Conservation (phyloP, 2,113 vertebrate species). For the Odontesthes bonariensis region DNA sequence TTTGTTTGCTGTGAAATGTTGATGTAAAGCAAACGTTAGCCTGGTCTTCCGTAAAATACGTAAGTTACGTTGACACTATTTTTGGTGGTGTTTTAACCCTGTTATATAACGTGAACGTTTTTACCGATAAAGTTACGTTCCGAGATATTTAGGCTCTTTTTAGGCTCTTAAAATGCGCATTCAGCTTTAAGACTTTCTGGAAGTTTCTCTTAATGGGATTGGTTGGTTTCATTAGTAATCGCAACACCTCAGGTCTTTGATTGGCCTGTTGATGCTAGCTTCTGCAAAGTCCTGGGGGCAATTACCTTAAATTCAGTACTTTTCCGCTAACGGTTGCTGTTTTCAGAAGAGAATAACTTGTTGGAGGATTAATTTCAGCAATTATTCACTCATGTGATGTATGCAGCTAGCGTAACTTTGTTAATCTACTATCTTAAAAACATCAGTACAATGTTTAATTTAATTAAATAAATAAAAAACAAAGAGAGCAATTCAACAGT, state of each 20-base stretch:
- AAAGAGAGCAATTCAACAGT: no score
- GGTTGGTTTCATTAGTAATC: neutral
- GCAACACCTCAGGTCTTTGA: neutral
- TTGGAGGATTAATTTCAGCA: no score
- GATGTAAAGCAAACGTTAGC: neutral
- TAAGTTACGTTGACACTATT: slow-evolving; percentile 21
- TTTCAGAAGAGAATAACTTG: no score
- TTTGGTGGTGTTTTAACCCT: slow-evolving; percentile 15
- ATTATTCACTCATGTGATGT: no score
- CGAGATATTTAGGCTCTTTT: neutral
- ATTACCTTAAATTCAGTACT: neutral
- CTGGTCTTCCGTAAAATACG: neutral
- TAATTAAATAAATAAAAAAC: no score
- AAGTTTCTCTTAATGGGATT: slow-evolving; percentile 35
- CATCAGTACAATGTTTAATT: no score
- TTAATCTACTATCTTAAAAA: no score
- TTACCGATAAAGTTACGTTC: neutral
- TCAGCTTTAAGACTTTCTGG: slow-evolving; percentile 24
- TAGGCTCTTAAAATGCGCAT: neutral
- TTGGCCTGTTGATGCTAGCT: slow-evolving; percentile 12
- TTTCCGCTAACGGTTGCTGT: neutral
- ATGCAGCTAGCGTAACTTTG: no score
- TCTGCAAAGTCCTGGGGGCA: neutral
- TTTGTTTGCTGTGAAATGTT: neutral
- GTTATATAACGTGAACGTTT: neutral